Evolutionary conservation across 2,113 vertebrate species (phyloP), one percentile per base, ranked within the genome.

Genomic region (Perognathus longimembris): DNA sequence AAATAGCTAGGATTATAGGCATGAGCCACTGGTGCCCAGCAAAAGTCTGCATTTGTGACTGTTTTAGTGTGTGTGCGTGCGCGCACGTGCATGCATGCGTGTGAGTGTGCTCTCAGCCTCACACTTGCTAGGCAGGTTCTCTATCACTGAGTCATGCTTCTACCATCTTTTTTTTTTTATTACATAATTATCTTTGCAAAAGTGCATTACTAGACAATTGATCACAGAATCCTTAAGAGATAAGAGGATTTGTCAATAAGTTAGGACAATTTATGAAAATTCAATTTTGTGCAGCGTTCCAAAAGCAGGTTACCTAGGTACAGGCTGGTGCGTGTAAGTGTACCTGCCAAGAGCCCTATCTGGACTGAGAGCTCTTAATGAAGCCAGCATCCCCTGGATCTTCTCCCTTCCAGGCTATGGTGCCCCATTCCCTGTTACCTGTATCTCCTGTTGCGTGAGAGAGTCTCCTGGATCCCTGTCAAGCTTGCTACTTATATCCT

Each of bases 401-500:
- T 14, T 36, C 50, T 22, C 38, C 76, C 38, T 30, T 78, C 73
- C 63, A 22, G 38, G 59, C 64, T 32, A 5, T 0, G 15, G 20
- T 20, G 32, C 45, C 22, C 71, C 45, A 38, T 66, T 73, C 85
- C 70, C 63, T 32, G 7, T 91, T 94, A 97, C 96, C 97, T 97
- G 94, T 45, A 85, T 85, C 79, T 97, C 96, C 89, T 89, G 93
- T 18, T 5, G 82, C 32, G 54, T 90, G 38, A 80, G 28, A 88
- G 81, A 15, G 76, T 85, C 95, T 88, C 93, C 92, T 34, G 93
- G 93, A 75, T 94, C 96, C 92, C 73, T 96, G 89, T 97, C 97
- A 85, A 97, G 97, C 79, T 97, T 97, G 96, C 94, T 97, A 93
- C 97, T 97, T 92, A 98, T 97, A 90, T 98, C 98, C 90, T 98